Evolutionary conservation across 1,140 invertebrate species (phyloP).

Genomic region (Atopsyche davidsoni): DNA sequence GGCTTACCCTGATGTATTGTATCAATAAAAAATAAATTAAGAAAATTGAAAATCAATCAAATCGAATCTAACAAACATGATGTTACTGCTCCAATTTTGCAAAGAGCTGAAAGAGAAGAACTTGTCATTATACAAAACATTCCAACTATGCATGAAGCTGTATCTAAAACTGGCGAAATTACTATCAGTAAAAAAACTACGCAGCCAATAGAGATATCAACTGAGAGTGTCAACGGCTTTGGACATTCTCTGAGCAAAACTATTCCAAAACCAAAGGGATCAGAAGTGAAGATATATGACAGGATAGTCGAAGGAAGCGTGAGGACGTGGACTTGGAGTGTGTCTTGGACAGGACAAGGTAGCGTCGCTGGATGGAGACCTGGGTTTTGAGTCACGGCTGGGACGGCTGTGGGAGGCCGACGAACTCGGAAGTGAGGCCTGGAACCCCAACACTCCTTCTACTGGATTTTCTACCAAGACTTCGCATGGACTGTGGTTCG

Average conservation of each 20-base stretch:
- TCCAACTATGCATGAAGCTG: neutral
- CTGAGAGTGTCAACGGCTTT: neutral
- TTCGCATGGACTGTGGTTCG: slow-evolving; percentile 23
- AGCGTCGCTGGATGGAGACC: slow-evolving; percentile 41
- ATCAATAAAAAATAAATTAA: too few species aligned
- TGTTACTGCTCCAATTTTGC: slow-evolving; percentile 32
- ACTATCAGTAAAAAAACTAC: slow-evolving; percentile 12
- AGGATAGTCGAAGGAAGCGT: slow-evolving; percentile 46
- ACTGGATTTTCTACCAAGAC: slow-evolving; percentile 7
- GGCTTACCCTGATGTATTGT: too few species aligned
- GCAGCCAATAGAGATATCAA: slow-evolving; percentile 6
- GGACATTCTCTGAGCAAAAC: neutral
- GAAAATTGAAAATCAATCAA: too few species aligned
- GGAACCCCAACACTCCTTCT: slow-evolving; percentile 32
- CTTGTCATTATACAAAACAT: slow-evolving; percentile 21
- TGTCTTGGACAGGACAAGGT: slow-evolving; percentile 52
- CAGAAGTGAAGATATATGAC: slow-evolving; percentile 45
- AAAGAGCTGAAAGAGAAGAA: slow-evolving; percentile 28
- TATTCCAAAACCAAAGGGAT: neutral
- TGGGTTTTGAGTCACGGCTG: slow-evolving; percentile 32
- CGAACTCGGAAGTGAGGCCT: slow-evolving; percentile 35
- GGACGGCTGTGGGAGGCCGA: slow-evolving; percentile 40
- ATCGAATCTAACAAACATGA: slow-evolving; percentile 22
- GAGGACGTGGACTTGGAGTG: slow-evolving; percentile 50
- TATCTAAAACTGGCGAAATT: slow-evolving; percentile 7